phyloP scores from a whole-genome alignment of 2,797 vertebrate species.

The Oophaga sylvatica region DNA sequence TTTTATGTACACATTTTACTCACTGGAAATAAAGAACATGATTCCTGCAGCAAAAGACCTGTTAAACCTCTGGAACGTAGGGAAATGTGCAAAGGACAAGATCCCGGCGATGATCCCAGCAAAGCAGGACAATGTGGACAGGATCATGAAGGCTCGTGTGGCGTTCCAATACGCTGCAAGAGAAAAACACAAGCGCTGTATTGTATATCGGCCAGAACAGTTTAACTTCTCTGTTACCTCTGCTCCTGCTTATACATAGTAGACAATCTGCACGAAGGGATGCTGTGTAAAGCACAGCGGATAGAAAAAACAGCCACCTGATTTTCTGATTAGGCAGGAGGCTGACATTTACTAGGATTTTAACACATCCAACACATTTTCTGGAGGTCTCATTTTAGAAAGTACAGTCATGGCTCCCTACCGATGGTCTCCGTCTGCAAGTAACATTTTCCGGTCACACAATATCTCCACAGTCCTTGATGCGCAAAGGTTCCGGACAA shows the following conservation, averaged over 20 bases:
- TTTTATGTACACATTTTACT: slow-evolving; percentile 65
- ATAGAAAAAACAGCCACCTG: neutral
- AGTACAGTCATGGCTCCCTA: slow-evolving; percentile 66
- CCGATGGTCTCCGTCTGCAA: slow-evolving; percentile 87
- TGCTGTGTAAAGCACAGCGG: neutral
- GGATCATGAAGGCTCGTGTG: slow-evolving; percentile 88
- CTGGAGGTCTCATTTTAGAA: too few relatives aligned
- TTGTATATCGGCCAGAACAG: neutral
- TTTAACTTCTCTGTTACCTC: neutral
- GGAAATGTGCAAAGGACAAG: slow-evolving; percentile 84
- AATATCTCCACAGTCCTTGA: slow-evolving; percentile 90
- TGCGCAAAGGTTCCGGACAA: slow-evolving; percentile 85
- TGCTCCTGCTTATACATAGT: neutral
- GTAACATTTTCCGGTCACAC: slow-evolving; percentile 86
- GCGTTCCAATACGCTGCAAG: slow-evolving; percentile 86
- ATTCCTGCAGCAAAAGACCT: slow-evolving; percentile 84
- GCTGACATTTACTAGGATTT: neutral
- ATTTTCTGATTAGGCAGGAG: neutral
- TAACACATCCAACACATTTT: too few relatives aligned
- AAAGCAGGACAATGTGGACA: slow-evolving; percentile 83
- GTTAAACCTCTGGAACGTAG: slow-evolving; percentile 82
- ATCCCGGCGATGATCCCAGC: slow-evolving; percentile 82
- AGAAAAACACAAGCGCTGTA: neutral
- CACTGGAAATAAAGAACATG: slow-evolving; percentile 87
- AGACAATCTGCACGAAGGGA: neutral